Evolutionary conservation across 2,113 vertebrate species (phyloP).

Genomic region (Microcebus griseorufus): DNA sequence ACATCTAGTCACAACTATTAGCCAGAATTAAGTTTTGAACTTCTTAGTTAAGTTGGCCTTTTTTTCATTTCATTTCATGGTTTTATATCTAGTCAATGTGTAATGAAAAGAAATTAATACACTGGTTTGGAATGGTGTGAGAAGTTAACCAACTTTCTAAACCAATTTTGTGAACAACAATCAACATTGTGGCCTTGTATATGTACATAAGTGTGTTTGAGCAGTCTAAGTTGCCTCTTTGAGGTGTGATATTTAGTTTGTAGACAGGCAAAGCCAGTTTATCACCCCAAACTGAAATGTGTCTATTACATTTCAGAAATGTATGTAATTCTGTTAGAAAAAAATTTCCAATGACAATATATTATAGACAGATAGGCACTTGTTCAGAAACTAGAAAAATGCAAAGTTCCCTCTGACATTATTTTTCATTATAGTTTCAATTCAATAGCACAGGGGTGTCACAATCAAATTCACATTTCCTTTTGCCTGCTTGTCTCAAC

Average conservation of each 20-base stretch:
- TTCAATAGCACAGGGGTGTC: slow-evolving; percentile 23
- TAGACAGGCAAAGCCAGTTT: neutral
- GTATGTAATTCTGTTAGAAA: neutral
- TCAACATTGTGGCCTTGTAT: neutral
- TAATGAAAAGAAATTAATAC: neutral
- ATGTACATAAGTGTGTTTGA: neutral
- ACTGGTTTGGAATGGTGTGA: neutral
- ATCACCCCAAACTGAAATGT: neutral
- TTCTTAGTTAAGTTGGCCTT: neutral
- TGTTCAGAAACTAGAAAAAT: neutral
- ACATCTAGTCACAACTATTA: neutral
- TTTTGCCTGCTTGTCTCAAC: slow-evolving; percentile 62
- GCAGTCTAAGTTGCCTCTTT: neutral
- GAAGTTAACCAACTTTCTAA: neutral
- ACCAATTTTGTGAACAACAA: neutral
- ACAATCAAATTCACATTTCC: slow-evolving; percentile 63
- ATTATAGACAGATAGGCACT: neutral
- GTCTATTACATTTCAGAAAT: neutral
- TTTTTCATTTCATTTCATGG: neutral
- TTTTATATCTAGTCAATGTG: neutral
- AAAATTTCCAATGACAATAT: neutral
- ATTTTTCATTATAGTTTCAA: neutral
- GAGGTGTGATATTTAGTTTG: slow-evolving; percentile 36
- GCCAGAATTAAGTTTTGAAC: slow-evolving; percentile 16
- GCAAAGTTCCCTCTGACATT: neutral